phyloP scores from a whole-genome alignment of 1,140 invertebrate genomes.

The Oryzaephilus surinamensis region DNA sequence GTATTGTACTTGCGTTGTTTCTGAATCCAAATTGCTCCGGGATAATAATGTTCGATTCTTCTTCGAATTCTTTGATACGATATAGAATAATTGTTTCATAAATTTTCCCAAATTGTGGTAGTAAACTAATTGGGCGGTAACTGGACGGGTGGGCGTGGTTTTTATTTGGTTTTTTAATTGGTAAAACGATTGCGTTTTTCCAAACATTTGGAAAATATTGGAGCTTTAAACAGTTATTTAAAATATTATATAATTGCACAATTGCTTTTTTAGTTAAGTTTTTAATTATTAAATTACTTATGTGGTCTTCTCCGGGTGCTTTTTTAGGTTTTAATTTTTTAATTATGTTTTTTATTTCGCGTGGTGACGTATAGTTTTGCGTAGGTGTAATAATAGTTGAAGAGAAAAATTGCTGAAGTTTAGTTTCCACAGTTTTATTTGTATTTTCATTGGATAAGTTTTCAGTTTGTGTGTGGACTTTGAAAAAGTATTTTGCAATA shows the following conservation, averaged over 20 bases:
- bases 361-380: background rate
- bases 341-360: conserved; percentile 1
- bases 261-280: background rate
- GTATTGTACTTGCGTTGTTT: background rate
- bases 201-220: conserved; percentile 1
- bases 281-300: background rate
- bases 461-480: too few relatives aligned
- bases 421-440: too few relatives aligned
- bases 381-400: too few relatives aligned
- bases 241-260: background rate
- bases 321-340: conserved; percentile 1
- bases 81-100: conserved; percentile 2
- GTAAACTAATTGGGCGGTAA: conserved; percentile 6
- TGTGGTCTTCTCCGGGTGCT: background rate
- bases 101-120: background rate
- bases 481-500: too few relatives aligned
- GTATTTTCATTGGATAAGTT: too few relatives aligned
- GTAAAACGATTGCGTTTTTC: conserved; percentile 2
- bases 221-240: background rate
- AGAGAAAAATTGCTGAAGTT: too few relatives aligned
- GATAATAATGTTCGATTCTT: conserved; percentile 6
- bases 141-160: background rate
- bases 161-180: conserved; percentile 2
- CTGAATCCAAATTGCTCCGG: conserved; percentile 7
- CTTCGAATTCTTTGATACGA: conserved; percentile 2